Percentiles rank a stretch among this genome's conserved stretches.
phyloP scores from a whole-genome alignment of 1,140 invertebrate species.

The Hyles vespertilio region DNA sequence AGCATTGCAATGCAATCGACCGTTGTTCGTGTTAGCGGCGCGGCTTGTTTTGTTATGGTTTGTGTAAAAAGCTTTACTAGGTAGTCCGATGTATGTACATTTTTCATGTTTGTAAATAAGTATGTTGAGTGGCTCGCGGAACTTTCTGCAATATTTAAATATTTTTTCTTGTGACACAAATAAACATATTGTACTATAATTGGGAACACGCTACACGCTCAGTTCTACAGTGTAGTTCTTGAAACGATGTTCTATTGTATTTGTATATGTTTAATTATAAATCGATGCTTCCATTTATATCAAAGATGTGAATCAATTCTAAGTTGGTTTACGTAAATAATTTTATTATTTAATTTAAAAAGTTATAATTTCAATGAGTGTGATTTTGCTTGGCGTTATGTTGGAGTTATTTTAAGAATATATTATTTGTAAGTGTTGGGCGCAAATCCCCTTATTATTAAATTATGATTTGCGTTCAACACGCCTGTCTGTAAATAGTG shows the following conservation, averaged over 20 bases:
- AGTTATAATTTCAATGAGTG: slow-evolving; percentile 59
- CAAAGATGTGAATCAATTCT: slow-evolving; percentile 69
- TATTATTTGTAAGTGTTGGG: slow-evolving; percentile 45
- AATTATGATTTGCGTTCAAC: slow-evolving; percentile 62
- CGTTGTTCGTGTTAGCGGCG: slow-evolving; percentile 20
- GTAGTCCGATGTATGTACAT: slow-evolving; percentile 53
- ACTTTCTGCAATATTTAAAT: slow-evolving; percentile 17
- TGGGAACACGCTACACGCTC: slow-evolving; percentile 23
- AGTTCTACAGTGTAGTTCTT: slow-evolving; percentile 26
- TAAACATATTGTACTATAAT: slow-evolving; percentile 18
- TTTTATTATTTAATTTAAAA: slow-evolving; percentile 63
- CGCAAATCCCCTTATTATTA: slow-evolving; percentile 54
- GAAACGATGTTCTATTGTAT: slow-evolving; percentile 19
- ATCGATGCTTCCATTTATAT: slow-evolving; percentile 75
- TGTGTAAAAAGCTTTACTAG: slow-evolving; percentile 73
- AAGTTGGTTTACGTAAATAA: slow-evolving; percentile 67
- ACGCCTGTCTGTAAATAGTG: slow-evolving; percentile 62
- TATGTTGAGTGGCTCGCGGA: slow-evolving; percentile 54
- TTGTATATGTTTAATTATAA: slow-evolving; percentile 50
- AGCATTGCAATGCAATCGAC: slow-evolving; percentile 66
- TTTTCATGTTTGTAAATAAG: slow-evolving; percentile 59
- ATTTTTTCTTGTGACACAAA: slow-evolving; percentile 20
- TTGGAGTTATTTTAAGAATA: slow-evolving; percentile 54
- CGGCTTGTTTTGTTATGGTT: slow-evolving; percentile 64
- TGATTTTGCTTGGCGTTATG: slow-evolving; percentile 68